Evolutionary conservation across 2,888 invertebrate species (phyloP), one percentile per base, ranked within the genome.

Genomic region (Pinctada fucata): DNA sequence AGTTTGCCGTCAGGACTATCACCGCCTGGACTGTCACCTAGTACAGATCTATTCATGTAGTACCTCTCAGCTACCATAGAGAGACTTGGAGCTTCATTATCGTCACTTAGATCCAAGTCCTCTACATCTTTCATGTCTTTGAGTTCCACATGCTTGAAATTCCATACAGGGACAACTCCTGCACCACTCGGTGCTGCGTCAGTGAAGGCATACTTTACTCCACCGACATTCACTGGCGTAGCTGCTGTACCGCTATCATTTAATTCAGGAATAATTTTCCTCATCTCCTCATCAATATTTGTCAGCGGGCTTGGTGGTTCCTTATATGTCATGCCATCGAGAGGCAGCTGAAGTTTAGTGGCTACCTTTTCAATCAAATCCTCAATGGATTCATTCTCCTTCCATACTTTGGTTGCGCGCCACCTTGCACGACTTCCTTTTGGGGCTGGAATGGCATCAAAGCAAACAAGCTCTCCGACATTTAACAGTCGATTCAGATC

Each of bases 351-450:
- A 3, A 90, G 83, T 64, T 86, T 84, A 58, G 85, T 87, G 31
- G 89, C 88, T 13, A 90, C 87, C 78, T 87, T 85, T 10, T 90
- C 90, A 47, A 89, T 88, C 65, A 89, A 84, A 66, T 89, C 88
- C 74, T 91, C 90, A 74, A 90, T 89, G 8, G 89, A 89, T 78
- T 92, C 92, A 75, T 89, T 86, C 66, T 91, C 91, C 75, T 91
- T 91, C 92, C 92, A 92, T n/a, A 92, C 90, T 79, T 90, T 91
- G 1, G 90, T 91, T 2, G 92, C 92, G 69, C 91, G 83, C 92
- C 92, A 92, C 65, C 92, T 89, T n/a, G 92, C 92, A 67, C 92
- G 83, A 77, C 92, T 92, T 3, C 91, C 92, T 82, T 92, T 92
- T 4, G 92, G 91, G 6, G 93, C 93, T 65, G 92, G 90, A 13